Evolutionary conservation across 2,888 invertebrate species (phyloP).

Genomic region (Polyommatus icarus): DNA sequence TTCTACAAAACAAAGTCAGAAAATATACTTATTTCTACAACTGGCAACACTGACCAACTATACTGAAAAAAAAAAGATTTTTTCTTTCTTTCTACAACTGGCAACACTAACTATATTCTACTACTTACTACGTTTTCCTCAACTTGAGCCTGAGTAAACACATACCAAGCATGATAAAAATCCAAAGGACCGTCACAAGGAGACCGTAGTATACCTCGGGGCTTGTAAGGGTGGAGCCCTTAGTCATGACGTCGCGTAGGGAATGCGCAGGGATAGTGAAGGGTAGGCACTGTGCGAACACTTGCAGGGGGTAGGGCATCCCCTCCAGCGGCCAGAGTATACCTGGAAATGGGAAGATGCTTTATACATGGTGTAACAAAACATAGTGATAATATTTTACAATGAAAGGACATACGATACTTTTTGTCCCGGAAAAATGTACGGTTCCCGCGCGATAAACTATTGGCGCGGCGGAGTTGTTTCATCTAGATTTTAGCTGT

Average conservation of each 20-base stretch:
- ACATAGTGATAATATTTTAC: no score
- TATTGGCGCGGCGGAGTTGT: no score
- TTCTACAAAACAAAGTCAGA: no score
- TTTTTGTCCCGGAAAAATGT: no score
- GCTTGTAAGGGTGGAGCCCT: conserved; percentile 85
- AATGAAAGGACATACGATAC: no score
- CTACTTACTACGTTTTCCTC: conserved; percentile 54
- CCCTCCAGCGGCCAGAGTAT: conserved; percentile 85
- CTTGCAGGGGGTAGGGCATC: conserved; percentile 82
- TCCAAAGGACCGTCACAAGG: conserved; percentile 84
- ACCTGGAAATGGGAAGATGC: conserved; percentile 55
- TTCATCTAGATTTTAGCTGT: no score
- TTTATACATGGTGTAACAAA: no score
- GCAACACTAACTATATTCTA: background rate
- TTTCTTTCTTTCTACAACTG: background rate
- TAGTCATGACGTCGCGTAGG: conserved; percentile 86
- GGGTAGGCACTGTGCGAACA: conserved; percentile 85
- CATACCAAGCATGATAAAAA: conserved; percentile 75
- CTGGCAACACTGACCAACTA: no score
- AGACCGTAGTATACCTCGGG: conserved; percentile 88
- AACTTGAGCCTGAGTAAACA: conserved; percentile 75
- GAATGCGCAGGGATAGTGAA: conserved; percentile 90
- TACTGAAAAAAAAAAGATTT: no score
- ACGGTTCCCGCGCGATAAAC: no score
- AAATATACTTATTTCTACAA: no score